Evolutionary conservation across 2,888 invertebrate species (phyloP).

Genomic region (Terebella lapidaria): DNA sequence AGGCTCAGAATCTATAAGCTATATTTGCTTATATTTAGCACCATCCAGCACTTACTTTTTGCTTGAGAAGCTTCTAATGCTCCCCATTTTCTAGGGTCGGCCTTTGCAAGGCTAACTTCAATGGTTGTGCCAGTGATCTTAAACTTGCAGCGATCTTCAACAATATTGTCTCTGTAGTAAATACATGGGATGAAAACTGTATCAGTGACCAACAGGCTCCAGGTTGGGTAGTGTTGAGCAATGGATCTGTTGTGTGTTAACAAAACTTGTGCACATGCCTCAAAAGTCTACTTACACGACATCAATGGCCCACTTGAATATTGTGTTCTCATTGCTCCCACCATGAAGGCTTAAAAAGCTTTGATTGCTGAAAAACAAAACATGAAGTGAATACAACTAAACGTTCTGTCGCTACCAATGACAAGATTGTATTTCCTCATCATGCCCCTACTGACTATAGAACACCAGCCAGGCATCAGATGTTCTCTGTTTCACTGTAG

Average conservation of each 20-base stretch:
- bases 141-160: slow-evolving; percentile 30
- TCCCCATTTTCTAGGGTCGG: slow-evolving; percentile 33
- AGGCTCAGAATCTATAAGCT: too few relatives aligned
- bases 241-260: too few relatives aligned
- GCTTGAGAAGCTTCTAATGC: slow-evolving; percentile 30
- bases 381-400: neutral
- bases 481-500: too few relatives aligned
- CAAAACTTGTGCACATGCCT: too few relatives aligned
- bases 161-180: slow-evolving; percentile 9
- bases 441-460: too few relatives aligned
- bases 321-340: slow-evolving; percentile 33
- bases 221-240: too few relatives aligned
- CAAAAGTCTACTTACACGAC: slow-evolving; percentile 39
- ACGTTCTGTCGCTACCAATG: too few relatives aligned
- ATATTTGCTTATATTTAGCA: too few relatives aligned
- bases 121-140: slow-evolving; percentile 30
- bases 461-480: too few relatives aligned
- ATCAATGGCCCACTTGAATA: slow-evolving; percentile 40
- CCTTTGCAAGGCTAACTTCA: slow-evolving; percentile 40
- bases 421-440: too few relatives aligned
- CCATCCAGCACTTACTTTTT: slow-evolving; percentile 2
- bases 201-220: neutral
- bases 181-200: neutral
- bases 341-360: slow-evolving; percentile 37
- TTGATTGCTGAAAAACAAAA: slow-evolving; percentile 22